Evolutionary conservation across 2,888 invertebrate genomes (phyloP), one percentile per base, ranked within the genome.

Genomic region (Clistopyga incitator): DNA sequence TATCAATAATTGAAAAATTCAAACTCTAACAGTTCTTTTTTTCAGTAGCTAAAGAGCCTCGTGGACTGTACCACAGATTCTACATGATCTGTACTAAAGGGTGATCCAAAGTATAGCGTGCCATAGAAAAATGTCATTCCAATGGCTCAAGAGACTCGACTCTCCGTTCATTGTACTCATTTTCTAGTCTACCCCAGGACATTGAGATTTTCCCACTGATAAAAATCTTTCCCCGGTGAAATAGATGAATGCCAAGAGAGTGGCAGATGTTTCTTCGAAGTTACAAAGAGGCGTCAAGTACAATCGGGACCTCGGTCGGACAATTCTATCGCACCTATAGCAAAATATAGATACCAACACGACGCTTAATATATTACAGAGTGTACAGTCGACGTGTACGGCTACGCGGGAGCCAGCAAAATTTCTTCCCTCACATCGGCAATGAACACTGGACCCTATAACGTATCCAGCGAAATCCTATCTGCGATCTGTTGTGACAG

Each of bases 401-500:
- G 23, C 47, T 38, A 78, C 29, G 13, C 59, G 50, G 29, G 47
- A 42, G 52, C 42, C 68, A 64, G 78, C n/a, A 64, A 78, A 82
- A 74, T 64, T 50, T 59, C 61, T 50, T 64, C 59, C 72, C 85
- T 74, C 56, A 81, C 77, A 81, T 64, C 85, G 68, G 81, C 86
- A 86, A 75, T 81, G 87, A 59, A 25, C 45, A 59, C 29, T 70
- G 23, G 42, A 47, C 59, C 25, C n/a, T 50, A 25, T 23, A 34
- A 20, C 61, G 38, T 86, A 86, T 75, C 75, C 76, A 74, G 72
- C 78, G 70, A 84, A 88, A 89, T 88, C 88, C 86, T 90, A 89
- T 90, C 90, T 88, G 71, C 81, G 85, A 90, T 90, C 89, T 90
- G 82, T 82, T 90, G 86, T 90, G 90, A 89, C 90, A 89, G 88